Base-by-base conservation (phyloP, 2,113 vertebrate genomes). In the Pogonocichla stellata region DNA sequence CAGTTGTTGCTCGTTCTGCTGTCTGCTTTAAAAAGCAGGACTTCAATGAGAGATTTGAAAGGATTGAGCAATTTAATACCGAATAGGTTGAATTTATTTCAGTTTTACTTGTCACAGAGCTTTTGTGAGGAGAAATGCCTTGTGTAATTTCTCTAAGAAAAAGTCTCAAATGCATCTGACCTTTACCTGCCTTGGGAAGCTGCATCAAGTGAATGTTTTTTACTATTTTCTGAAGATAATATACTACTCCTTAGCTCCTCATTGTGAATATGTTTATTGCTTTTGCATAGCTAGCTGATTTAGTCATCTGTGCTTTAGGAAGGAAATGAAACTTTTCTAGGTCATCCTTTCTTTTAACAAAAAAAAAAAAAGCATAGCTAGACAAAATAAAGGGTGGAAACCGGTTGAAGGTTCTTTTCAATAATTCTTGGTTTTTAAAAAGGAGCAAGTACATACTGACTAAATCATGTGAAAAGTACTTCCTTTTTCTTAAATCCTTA, bases 201-300 rank as follows among this genome's bases (percentile, higher is more conserved):
- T 80, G 19, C 38, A 75, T 79, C 1, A 8, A 82, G 70, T 89
- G 23, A 74, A 31, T 69, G 54, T 7, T 70, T 74, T 43, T 93
- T 77, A n/a, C 57, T 86, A 42, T 28, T 91, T 60, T 87, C 53
- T 81, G 61, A 58, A 91, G 74, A 73, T 72, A 77, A 82, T 85
- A 15, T 71, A 71, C 91, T 77, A 40, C 36, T 93, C 22, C 58
- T 93, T 91, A 82, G 50, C 48, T 84, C 65, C 53, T 75, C 66
- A n/a, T 57, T 82, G 34, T 69, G 66, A 77, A 25, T 74, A 31
- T 65, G 62, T 85, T 92, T 92, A 85, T 75, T 89, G 58, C 57
- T 93, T 87, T 94, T 83, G 60, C 81, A 83, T 69, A 92, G 90
- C 66, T 94, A 22, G 78, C 65, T 85, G 80, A 58, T 94, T 72